Evolutionary conservation across 2,888 invertebrate species (phyloP), one percentile per base, ranked within the genome.

Genomic region (Mechanitis messenoides): DNA sequence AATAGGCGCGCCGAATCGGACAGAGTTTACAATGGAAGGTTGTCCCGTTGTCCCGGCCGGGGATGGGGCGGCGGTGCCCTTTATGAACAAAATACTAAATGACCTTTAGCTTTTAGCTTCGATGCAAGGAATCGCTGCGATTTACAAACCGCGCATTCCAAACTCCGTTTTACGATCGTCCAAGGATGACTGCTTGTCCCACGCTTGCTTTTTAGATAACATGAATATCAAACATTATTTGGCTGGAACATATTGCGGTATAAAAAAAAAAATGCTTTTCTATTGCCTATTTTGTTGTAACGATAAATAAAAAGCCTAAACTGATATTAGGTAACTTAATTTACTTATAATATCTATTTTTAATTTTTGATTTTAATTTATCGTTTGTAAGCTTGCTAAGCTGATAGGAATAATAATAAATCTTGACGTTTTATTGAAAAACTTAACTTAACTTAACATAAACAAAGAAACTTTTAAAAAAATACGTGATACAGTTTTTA

Each of bases 1-100:
- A 88, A 88, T 85, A 78, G 86, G 81, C 80, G 83, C 84, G 78
- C 77, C 78, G 83, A 83, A 83, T 85, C 84, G 81, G 77, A 78
- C 83, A 69, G 71, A 74, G 75, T 76, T 74, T 74, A 83, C 84
- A 83, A 84, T 81, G 74, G 75, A 73, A 75, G 76, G 73, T 71
- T 70, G 72, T 71, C 73, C 76, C 56, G 61, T 54, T 31, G 64
- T 47, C 64, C 68, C 68, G 72, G 69, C 66, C 61, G 70, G 70
- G 71, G 72, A 62, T 66, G 69, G 67, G 69, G 70, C 69, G 70
- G 66, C 67, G 71, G 67, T 69, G 72, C 70, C 71, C 71, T 70
- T 79, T 80, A 77, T 74, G 72, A 70, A 68, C 72, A 69, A 77
- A 78, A 79, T 74, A 77, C 72, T 73, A 74, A 77, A 78, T 80